Conservation (phyloP, 2,797 vertebrate species). For the Pipistrellus pygmaeus region DNA sequence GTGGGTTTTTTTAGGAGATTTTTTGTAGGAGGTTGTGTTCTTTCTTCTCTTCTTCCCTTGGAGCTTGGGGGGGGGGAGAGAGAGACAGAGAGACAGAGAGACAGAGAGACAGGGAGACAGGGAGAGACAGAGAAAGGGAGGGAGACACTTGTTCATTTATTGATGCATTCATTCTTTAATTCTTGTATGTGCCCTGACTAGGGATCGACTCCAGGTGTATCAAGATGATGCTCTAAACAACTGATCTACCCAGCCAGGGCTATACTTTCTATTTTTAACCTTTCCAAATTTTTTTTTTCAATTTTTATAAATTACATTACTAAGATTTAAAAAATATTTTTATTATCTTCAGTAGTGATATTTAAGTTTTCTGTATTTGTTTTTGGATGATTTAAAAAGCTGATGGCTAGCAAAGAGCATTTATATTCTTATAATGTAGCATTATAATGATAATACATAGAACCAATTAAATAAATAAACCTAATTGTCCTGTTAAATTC, state of each 20-base stretch:
- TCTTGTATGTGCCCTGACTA: not conserved
- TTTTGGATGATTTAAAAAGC: not conserved
- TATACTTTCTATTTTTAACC: not conserved
- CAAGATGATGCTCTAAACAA: not conserved
- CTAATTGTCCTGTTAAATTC: not conserved
- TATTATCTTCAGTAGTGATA: not conserved
- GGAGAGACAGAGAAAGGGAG: not conserved
- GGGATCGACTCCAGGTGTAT: not conserved
- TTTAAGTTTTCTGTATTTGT: not conserved
- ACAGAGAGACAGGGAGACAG: too few species aligned
- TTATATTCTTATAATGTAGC: not conserved
- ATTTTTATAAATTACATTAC: not conserved
- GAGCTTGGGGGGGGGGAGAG: not conserved
- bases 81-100: not conserved
- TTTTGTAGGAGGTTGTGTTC: not conserved
- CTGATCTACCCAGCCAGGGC: not conserved
- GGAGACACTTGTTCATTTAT: not conserved
- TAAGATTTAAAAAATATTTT: not conserved
- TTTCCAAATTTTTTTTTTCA: not conserved
- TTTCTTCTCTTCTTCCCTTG: not conserved
- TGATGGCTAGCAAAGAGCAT: not conserved
- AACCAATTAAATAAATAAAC: not conserved
- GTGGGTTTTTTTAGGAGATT: not conserved
- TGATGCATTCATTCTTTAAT: not conserved
- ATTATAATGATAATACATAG: not conserved